Conservation (phyloP, 1,140 invertebrate genomes). For the Pectinophora gossypiella region DNA sequence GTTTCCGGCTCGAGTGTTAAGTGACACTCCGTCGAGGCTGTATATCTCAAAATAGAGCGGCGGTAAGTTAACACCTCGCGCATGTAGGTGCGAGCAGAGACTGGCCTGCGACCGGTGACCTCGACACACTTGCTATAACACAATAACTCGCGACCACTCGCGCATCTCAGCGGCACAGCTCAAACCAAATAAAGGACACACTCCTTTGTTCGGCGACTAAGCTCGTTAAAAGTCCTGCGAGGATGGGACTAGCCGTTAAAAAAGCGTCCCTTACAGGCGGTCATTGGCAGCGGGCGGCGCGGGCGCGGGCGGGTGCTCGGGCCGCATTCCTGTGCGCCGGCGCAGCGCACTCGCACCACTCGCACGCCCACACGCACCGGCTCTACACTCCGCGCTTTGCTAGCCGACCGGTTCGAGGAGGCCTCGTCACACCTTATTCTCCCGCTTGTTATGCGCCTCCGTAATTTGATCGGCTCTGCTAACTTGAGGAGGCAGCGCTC, state of each 20-base stretch:
- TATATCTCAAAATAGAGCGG: constrained; percentile 11
- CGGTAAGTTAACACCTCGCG: not conserved
- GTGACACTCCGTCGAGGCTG: not conserved
- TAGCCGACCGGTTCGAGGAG: constrained; percentile 26
- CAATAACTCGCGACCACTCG: constrained; percentile 7
- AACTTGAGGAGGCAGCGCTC: constrained; percentile 26
- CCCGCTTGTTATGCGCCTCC: not conserved
- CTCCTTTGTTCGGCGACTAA: constrained; percentile 28
- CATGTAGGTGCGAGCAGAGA: constrained; percentile 20
- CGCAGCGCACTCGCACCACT: constrained; percentile 52
- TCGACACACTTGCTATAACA: constrained; percentile 38
- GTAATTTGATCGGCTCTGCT: constrained; percentile 10
- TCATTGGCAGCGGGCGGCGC: constrained; percentile 63
- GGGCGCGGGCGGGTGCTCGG: constrained; percentile 21
- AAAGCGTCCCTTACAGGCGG: constrained; percentile 59
- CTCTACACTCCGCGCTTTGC: constrained; percentile 24
- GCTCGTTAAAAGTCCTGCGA: constrained; percentile 48
- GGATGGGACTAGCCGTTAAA: constrained; percentile 56
- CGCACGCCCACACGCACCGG: constrained; percentile 53
- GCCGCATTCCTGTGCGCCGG: constrained; percentile 67
- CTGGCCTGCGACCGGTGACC: constrained; percentile 24
- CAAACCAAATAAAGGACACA: not conserved
- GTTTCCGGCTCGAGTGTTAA: not conserved
- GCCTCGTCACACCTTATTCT: not conserved
- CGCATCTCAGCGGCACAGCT: not conserved